Evolutionary conservation across 2,888 invertebrate genomes (phyloP).

Genomic region (Clitarchus hookeri): DNA sequence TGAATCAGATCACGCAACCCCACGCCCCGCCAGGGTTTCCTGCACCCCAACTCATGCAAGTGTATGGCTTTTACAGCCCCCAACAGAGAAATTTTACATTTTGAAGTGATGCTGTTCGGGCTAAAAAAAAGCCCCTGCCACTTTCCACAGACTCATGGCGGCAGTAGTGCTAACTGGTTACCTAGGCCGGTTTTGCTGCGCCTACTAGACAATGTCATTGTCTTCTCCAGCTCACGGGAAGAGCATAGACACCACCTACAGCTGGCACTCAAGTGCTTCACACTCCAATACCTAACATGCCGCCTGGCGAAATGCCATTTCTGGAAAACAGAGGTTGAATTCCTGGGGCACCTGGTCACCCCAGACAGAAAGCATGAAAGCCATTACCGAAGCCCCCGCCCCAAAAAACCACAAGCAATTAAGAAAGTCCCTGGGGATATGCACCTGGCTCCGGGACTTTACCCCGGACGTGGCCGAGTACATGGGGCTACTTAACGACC

Average conservation of each 20-base stretch:
- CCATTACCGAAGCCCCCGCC: background rate
- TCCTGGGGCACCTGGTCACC: background rate
- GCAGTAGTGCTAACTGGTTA: background rate
- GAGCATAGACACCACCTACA: background rate
- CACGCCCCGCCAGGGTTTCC: background rate
- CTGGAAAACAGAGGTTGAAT: background rate
- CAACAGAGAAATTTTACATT: background rate
- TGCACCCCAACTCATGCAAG: background rate
- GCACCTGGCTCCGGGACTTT: background rate
- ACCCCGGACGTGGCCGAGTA: background rate
- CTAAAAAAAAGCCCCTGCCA: background rate
- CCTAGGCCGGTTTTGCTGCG: background rate
- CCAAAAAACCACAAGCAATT: background rate
- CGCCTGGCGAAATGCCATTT: background rate
- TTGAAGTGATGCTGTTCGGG: background rate
- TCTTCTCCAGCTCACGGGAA: background rate
- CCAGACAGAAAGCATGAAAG: background rate
- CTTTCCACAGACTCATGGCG: background rate
- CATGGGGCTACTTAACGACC: background rate
- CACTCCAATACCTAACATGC: background rate
- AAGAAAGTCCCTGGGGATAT: background rate
- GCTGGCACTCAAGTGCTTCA: background rate
- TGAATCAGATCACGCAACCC: background rate
- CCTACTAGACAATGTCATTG: background rate
- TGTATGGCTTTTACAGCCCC: background rate